Evolutionary conservation across 2,113 vertebrate genomes (phyloP).

Genomic region (Cairina moschata): DNA sequence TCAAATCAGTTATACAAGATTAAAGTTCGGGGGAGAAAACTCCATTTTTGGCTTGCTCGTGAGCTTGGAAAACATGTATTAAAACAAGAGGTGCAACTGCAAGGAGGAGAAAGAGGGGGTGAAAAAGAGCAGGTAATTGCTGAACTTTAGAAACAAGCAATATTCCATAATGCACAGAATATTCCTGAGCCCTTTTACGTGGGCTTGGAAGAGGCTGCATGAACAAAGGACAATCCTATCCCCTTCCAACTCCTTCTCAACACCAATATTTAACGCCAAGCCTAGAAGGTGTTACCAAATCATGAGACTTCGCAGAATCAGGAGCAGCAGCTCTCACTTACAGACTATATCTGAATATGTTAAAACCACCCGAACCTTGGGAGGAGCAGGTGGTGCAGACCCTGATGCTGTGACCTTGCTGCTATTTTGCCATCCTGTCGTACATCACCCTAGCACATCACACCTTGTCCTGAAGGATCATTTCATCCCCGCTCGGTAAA

Average conservation of each 20-base stretch:
- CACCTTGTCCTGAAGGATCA: background rate
- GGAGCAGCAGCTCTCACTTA: background rate
- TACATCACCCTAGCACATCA: background rate
- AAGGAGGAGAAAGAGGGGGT: background rate
- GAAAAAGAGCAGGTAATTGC: background rate
- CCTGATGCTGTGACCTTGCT: background rate
- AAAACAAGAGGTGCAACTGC: background rate
- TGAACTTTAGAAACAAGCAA: background rate
- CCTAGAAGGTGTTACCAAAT: background rate
- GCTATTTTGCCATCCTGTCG: rapidly evolving
- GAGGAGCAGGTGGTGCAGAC: background rate
- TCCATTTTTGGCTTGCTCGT: background rate
- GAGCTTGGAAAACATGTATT: background rate
- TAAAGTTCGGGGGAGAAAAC: background rate
- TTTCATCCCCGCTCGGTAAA: background rate
- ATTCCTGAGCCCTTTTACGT: background rate
- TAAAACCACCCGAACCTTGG: background rate
- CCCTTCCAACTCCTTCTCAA: background rate
- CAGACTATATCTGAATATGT: background rate
- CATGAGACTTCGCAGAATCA: background rate
- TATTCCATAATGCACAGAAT: background rate
- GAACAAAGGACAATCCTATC: background rate
- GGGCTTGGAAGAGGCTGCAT: background rate
- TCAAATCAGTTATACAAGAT: background rate
- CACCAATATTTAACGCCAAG: background rate